phyloP scores from a whole-genome alignment of 2,113 vertebrate genomes.

The Zosterops japonicus region DNA sequence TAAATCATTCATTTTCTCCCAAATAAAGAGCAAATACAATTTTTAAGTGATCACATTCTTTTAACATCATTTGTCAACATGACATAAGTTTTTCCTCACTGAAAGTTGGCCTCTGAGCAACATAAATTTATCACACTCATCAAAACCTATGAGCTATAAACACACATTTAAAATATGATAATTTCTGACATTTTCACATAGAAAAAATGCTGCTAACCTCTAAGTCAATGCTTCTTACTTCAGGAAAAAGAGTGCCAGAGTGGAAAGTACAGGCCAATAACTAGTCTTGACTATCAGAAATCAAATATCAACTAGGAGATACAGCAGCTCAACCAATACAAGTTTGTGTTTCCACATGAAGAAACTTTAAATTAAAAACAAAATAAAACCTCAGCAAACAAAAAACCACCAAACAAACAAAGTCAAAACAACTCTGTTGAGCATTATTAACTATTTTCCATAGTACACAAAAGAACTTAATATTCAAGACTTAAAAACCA shows the following conservation, averaged over 20 bases:
- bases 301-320: neutral
- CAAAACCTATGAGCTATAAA: neutral
- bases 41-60: neutral
- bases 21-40: neutral
- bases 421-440: neutral
- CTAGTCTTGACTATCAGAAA: neutral
- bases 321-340: neutral
- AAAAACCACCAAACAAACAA: neutral
- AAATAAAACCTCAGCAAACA: neutral
- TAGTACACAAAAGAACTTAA: neutral
- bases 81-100: neutral
- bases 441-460: neutral
- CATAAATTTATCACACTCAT: neutral
- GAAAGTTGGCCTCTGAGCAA: neutral
- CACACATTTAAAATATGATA: neutral
- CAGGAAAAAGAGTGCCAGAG: neutral
- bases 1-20: neutral
- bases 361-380: neutral
- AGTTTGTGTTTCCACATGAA: neutral
- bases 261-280: neutral
- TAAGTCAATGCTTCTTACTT: neutral
- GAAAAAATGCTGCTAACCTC: neutral
- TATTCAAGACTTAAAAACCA: neutral
- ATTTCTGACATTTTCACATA: neutral
- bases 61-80: neutral